Base-by-base conservation (phyloP, 1,140 invertebrate species). In the Thaumetopoea pityocampa region DNA sequence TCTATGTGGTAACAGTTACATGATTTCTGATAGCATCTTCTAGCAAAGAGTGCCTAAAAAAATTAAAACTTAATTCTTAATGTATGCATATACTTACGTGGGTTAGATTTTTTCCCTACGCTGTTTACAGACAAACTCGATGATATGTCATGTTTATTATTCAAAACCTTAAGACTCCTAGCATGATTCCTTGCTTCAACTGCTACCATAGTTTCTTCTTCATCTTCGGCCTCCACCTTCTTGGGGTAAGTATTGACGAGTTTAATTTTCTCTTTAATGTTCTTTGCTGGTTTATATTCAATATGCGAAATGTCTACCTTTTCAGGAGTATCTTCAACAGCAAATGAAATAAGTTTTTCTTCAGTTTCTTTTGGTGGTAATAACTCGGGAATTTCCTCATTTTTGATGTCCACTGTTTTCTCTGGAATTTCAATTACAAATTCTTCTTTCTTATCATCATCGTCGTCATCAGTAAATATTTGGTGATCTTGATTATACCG, bases 191-290 rank as follows among this genome's bases (percentile, higher is more conserved):
- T 84, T 0, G 83, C 87, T 57, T 88, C 88, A 16, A 88, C 76
- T n/a, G 88, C 87, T 14, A 88, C 76, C 87, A 88, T 89, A 2
- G 88, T 88, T 61, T 88, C 87, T 48, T 80, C 77, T 5, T 85
- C 86, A 36, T 85, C 81, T 14, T 81, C 76, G 12, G 73, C 60
- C 50, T 87, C 76, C 3, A 74, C 63, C 56, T 84, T 81, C 29
- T 86, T 78, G n/a, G 78, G 64, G 32, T 84, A 72, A 20, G 82
- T 80, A 51, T 86, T 85, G 0, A 76, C 72, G 11, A 84, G 51
- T 18, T 84, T 84, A 18, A 84, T 84, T 36, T 86, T 78, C 27
- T 86, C 84, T 46, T 87, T 86, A 7, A 84, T 85, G 9, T 85
- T 85, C 34, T 86, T 86, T 4, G 78, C 76, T n/a, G 82, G 79